Conservation (phyloP, 2,888 invertebrate genomes). For the Anodontia alba region DNA sequence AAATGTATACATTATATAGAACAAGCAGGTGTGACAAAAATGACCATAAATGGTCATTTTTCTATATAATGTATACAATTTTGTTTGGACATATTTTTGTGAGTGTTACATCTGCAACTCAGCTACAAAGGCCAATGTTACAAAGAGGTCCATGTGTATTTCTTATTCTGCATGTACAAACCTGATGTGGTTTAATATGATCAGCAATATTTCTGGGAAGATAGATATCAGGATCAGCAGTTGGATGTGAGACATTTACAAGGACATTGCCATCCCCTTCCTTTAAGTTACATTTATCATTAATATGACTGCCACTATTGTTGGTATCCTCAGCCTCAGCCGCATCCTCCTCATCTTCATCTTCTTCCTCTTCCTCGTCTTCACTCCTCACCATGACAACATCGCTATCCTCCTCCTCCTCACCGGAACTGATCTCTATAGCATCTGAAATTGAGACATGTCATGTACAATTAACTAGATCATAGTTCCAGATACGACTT, state of each 20-base stretch:
- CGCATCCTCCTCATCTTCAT: slow-evolving; percentile 85
- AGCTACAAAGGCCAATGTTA: too few relatives aligned
- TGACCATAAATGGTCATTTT: too few relatives aligned
- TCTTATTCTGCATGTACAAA: too few relatives aligned
- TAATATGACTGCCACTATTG: slow-evolving; percentile 95
- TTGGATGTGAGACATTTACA: slow-evolving; percentile 96
- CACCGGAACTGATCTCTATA: slow-evolving; percentile 73
- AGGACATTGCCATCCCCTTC: slow-evolving; percentile 96
- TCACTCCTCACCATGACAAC: slow-evolving; percentile 65
- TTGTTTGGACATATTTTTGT: too few relatives aligned
- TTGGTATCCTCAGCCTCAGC: slow-evolving; percentile 96
- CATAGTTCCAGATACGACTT: too few relatives aligned
- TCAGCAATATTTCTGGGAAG: slow-evolving; percentile 94
- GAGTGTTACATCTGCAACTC: too few relatives aligned
- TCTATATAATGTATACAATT: too few relatives aligned
- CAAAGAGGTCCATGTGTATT: too few relatives aligned
- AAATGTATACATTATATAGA: too few relatives aligned
- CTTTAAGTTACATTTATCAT: slow-evolving; percentile 95
- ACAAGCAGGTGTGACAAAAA: too few relatives aligned
- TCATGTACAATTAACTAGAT: too few relatives aligned
- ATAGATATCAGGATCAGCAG: slow-evolving; percentile 95
- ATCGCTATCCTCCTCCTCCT: slow-evolving; percentile 86
- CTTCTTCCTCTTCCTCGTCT: slow-evolving; percentile 86
- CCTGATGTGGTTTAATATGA: slow-evolving; percentile 98
- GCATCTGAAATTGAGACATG: slow-evolving; percentile 49